phyloP scores from a whole-genome alignment of 2,888 invertebrate genomes.

The Phyllotreta striolata region DNA sequence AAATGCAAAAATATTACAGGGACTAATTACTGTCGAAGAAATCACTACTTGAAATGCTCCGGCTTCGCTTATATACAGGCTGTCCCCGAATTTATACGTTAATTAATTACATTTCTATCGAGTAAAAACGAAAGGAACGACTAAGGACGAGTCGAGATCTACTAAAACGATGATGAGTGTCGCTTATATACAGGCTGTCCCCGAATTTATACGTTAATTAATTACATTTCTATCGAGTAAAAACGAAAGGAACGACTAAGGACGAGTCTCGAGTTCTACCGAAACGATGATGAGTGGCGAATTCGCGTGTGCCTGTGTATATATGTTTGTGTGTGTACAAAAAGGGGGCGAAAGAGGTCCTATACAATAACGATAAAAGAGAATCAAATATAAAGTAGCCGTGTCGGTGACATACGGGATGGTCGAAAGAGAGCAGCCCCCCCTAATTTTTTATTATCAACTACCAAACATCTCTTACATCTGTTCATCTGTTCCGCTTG shows the following conservation, averaged over 20 bases:
- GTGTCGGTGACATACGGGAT: conserved; percentile 50
- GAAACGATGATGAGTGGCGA: neutral
- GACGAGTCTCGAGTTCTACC: too few species aligned
- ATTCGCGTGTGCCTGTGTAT: neutral
- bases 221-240: too few species aligned
- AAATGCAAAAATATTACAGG: too few species aligned
- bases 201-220: too few species aligned
- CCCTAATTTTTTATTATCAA: conserved; percentile 42
- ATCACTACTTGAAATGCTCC: too few species aligned
- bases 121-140: too few species aligned
- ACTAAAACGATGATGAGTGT: neutral
- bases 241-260: too few species aligned
- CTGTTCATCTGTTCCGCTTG: conserved; percentile 50
- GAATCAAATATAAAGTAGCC: conserved; percentile 53
- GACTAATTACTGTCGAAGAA: too few species aligned
- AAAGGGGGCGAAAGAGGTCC: conserved; percentile 1
- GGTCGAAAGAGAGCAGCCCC: conserved; percentile 38
- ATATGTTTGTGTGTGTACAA: neutral
- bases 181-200: neutral
- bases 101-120: too few species aligned
- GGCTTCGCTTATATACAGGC: neutral
- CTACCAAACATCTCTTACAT: conserved; percentile 38
- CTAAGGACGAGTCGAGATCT: too few species aligned
- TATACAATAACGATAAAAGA: conserved; percentile 50
- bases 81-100: too few species aligned